These are phyloP conservation scores for Pachyseris speciosa DNA, from an alignment of 64 coral and sea anemone species.

Conservation along the genomic window DNA sequence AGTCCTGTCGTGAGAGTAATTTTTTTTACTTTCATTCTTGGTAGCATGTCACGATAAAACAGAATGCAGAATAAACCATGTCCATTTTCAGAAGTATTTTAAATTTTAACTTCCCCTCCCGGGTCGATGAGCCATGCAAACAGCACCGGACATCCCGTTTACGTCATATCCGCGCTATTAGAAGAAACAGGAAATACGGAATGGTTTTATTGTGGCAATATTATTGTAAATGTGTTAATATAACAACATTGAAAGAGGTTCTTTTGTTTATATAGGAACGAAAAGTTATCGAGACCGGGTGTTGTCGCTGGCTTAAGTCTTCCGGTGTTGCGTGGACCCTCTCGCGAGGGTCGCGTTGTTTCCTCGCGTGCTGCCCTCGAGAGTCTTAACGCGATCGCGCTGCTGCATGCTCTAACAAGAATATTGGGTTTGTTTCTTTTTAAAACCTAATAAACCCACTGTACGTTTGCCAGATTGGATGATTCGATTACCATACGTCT, in stretches of 20 bases:
- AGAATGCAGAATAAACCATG: neutral
- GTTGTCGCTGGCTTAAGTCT: constrained; percentile 22
- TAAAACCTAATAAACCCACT: too few relatives aligned
- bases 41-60: neutral
- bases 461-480: too few relatives aligned
- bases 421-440: neutral
- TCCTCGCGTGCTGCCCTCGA: too few relatives aligned
- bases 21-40: neutral
- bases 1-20: neutral
- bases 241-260: neutral
- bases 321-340: constrained; percentile 1
- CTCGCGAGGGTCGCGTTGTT: neutral
- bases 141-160: neutral
- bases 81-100: neutral
- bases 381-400: neutral
- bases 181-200: constrained; percentile 32
- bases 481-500: too few relatives aligned
- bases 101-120: constrained; percentile 3
- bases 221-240: constrained; percentile 14
- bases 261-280: constrained; percentile 21
- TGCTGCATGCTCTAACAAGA: neutral
- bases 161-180: constrained; percentile 42
- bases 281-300: constrained; percentile 7
- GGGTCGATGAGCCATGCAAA: neutral
- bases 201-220: constrained; percentile 21